Evolutionary conservation across 1,140 invertebrate species (phyloP).

Genomic region (Leptoteleia sp.): DNA sequence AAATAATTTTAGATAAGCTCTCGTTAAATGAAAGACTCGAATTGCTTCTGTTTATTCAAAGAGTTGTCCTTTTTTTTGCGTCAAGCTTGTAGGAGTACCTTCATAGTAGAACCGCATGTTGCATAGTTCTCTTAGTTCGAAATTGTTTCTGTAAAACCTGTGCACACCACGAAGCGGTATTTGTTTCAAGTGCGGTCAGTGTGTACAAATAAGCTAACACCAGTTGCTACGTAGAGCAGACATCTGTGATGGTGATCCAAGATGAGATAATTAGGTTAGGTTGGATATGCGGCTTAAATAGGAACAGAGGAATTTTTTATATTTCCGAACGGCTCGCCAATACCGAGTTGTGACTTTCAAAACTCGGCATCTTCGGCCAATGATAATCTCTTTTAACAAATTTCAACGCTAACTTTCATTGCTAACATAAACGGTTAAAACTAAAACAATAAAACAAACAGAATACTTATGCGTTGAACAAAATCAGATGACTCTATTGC

Average conservation of each 20-base stretch:
- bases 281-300: slow-evolving; percentile 38
- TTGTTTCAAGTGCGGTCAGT: slow-evolving; percentile 77
- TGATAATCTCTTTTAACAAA: slow-evolving; percentile 54
- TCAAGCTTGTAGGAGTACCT: slow-evolving; percentile 5
- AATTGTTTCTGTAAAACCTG: slow-evolving; percentile 36
- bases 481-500: slow-evolving; percentile 39
- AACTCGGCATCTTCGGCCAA: slow-evolving; percentile 48
- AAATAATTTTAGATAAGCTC: not conserved
- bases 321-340: slow-evolving; percentile 32
- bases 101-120: slow-evolving; percentile 25
- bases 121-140: slow-evolving; percentile 43
- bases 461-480: slow-evolving; percentile 21
- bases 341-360: slow-evolving; percentile 45
- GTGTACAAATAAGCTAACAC: slow-evolving; percentile 80
- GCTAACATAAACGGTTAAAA: slow-evolving; percentile 42
- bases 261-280: slow-evolving; percentile 52
- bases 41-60: not conserved
- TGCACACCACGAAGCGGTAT: slow-evolving; percentile 73
- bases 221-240: slow-evolving; percentile 76
- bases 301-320: slow-evolving; percentile 48
- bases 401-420: slow-evolving; percentile 65
- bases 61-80: slow-evolving; percentile 1
- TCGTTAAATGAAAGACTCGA: not conserved
- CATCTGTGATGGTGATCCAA: slow-evolving; percentile 68
- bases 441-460: slow-evolving; percentile 47